Base-by-base conservation (phyloP, 2,797 vertebrate species). In the Vireo griseus region DNA sequence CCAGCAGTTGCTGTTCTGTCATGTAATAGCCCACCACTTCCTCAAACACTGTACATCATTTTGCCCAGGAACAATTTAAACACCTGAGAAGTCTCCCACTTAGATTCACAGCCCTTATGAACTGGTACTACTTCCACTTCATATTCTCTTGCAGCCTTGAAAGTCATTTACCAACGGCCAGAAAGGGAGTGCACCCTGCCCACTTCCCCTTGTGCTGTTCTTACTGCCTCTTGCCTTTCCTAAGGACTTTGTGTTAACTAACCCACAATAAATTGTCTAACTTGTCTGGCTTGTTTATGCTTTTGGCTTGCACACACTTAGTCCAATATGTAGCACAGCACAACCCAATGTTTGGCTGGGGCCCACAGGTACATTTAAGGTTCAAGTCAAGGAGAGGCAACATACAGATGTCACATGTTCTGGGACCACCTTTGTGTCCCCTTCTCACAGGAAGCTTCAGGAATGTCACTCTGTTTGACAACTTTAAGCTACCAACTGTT, bases 351-450 rank as follows among this genome's bases (percentile, higher is more conserved):
- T 16, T 16, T 37, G 35, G 35, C 44, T 58, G 44, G 20, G 14
- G 25, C 14, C 31, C 29, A 51, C 0, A 54, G 13, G 9, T 35
- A 11, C n/a, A 33, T n/a, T 2, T 2, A 10, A 65, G 62, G 13
- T 21, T 40, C 44, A 83, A 24, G 22, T 40, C 18, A 67, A 69
- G 33, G 3, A 24, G 10, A 73, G 21, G 39, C 15, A 59, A 44
- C 4, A 17, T 3, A n/a, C 3, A 26, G 47, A 88, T 18, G 17
- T 12, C 40, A 20, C 8, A 13, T 9, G 3, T 21, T n/a, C 29
- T 51, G 10, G 24, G 26, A 65, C 4, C 42, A 63, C 17, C n/a
- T 87, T 21, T 47, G 5, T 22, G 19, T 13, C 8, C 3, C 14
- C 3, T 74, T 61, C 69, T 80, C 80, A 50, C 10, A 78, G 39